These are phyloP conservation scores for Pyrrhosoma nymphula DNA, from an alignment of 2,888 invertebrate species.

Conservation along the genomic window DNA sequence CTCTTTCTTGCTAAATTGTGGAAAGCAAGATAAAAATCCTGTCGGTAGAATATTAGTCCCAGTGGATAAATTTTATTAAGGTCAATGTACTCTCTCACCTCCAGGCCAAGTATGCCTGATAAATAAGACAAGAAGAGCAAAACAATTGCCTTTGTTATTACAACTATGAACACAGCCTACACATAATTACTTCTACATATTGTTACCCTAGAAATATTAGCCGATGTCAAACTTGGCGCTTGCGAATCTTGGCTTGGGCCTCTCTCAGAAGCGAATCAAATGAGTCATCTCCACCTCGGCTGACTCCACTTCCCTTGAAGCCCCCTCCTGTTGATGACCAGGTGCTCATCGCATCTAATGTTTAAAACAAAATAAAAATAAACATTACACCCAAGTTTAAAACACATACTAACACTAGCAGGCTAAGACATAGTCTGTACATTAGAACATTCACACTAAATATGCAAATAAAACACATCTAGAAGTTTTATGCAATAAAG, in stretches of 20 bases:
- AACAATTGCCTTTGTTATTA: constrained; percentile 63
- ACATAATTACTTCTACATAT: constrained; percentile 61
- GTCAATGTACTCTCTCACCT: constrained; percentile 35
- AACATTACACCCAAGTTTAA: background rate
- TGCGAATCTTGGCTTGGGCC: constrained; percentile 69
- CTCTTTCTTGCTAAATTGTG: constrained; percentile 31
- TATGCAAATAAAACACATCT: too few species aligned
- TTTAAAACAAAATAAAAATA: background rate
- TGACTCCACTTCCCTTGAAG: constrained; percentile 51
- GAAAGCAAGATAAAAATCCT: constrained; percentile 12
- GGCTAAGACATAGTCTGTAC: too few species aligned
- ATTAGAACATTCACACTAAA: too few species aligned
- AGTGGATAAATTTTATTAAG: constrained; percentile 47
- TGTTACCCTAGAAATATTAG: constrained; percentile 62
- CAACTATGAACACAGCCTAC: constrained; percentile 65
- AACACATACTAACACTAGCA: background rate
- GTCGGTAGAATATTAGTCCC: constrained; percentile 46
- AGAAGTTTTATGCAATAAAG: too few species aligned
- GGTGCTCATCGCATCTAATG: constrained; percentile 70
- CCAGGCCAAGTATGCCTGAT: constrained; percentile 1
- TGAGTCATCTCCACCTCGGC: constrained; percentile 69
- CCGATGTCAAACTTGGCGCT: constrained; percentile 69
- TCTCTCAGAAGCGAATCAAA: constrained; percentile 70
- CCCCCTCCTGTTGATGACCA: constrained; percentile 53
- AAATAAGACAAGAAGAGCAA: constrained; percentile 44